phyloP scores from a whole-genome alignment of 2,888 invertebrate species.

The Amphipyra tragopoginis region DNA sequence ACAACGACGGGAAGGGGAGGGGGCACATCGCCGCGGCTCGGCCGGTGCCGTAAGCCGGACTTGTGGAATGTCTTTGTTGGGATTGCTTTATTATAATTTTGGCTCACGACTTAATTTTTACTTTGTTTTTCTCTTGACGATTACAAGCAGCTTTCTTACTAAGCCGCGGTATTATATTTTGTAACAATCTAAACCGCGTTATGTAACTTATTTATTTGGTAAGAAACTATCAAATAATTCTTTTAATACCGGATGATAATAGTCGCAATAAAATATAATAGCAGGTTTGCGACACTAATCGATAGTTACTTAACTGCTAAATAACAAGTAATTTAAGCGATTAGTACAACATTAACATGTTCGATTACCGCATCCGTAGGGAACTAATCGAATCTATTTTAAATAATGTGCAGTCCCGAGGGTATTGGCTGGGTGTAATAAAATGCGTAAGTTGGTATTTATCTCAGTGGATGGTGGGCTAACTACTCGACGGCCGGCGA shows the following conservation, averaged over 20 bases:
- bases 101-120: slow-evolving; percentile 69
- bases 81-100: slow-evolving; percentile 76
- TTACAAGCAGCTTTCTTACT: slow-evolving; percentile 62
- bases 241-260: slow-evolving; percentile 6
- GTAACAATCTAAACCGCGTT: slow-evolving; percentile 43
- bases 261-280: slow-evolving; percentile 26
- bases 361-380: slow-evolving; percentile 18
- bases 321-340: slow-evolving; percentile 28
- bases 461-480: slow-evolving; percentile 59
- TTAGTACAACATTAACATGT: slow-evolving; percentile 25
- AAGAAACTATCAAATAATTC: slow-evolving; percentile 14
- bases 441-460: slow-evolving; percentile 57
- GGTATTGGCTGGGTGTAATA: slow-evolving; percentile 34
- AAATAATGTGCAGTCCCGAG: slow-evolving; percentile 17
- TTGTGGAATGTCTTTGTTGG: slow-evolving; percentile 86
- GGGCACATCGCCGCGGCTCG: slow-evolving; percentile 52
- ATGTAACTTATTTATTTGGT: slow-evolving; percentile 16
- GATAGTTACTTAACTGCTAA: slow-evolving; percentile 18
- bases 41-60: slow-evolving; percentile 82
- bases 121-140: slow-evolving; percentile 61
- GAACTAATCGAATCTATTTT: slow-evolving; percentile 26
- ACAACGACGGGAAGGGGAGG: slow-evolving; percentile 75
- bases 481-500: slow-evolving; percentile 65
- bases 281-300: slow-evolving; percentile 21
- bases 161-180: slow-evolving; percentile 45